Evolutionary conservation across 2,888 invertebrate species (phyloP), one percentile per base, ranked within the genome.

Genomic region (Drosophila dives): DNA sequence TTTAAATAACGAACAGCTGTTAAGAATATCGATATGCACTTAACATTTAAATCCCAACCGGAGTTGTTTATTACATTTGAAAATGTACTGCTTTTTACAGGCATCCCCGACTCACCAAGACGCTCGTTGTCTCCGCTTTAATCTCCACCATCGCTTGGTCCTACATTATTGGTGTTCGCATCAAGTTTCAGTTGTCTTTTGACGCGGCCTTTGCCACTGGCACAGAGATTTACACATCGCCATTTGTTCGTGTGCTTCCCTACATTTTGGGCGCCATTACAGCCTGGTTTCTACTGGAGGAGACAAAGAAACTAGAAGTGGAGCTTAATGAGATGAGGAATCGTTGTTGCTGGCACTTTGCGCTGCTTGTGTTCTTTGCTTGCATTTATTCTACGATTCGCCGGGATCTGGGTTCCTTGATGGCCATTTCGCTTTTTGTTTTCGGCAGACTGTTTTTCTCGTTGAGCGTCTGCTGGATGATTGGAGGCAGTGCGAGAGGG

Each of bases 401-500:
- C 3, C 92, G 93, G 34, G 92, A 94, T 65, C 85, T 95, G 73
- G 92, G 94, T 0, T 89, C 94, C 0, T 65, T 94, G 11, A 77
- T 92, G 48, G 93, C 94, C 8, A 93, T 94, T 0, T 72, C 94
- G 12, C 93, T 95, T 65, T 93, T 94, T 48, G 94, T 94, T 0
- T 66, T 94, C 8, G 94, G 94, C 4, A 93, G 95, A 50, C 92
- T 94, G 1, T 89, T 93, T 23, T 95, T 95, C 94, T 94, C 94
- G 3, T 66, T 94, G 29, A 94, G 94, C 6, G 86, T 95, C 7
- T 94, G 94, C 45, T 95, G 95, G 95, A 88, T 95, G 76, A 91
- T 94, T 34, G 90, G 94, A 17, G 94, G 94, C 50, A 95, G 95
- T 80, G 93, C 93, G 34, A 94, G 94, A 2, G 94, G 94, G 5